Conservation (phyloP, 2,888 invertebrate genomes). For the Diaphora mendica region DNA sequence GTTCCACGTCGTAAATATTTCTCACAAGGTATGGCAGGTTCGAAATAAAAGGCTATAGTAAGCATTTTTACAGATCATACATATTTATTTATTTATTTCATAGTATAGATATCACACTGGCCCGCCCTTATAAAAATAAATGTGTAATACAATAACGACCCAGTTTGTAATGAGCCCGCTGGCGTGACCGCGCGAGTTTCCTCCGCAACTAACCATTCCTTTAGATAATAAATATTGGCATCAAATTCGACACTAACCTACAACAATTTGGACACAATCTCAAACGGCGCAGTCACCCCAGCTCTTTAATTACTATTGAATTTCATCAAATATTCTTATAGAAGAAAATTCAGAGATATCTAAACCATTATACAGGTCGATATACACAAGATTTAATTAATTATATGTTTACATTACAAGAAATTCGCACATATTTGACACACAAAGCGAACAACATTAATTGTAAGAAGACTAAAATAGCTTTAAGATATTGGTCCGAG, state of each 20-base stretch:
- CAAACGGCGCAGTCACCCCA: slow-evolving; percentile 73
- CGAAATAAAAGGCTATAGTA: slow-evolving; percentile 67
- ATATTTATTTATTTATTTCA: slow-evolving; percentile 86
- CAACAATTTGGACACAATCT: slow-evolving; percentile 80
- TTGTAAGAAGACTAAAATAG: slow-evolving; percentile 78
- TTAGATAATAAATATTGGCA: slow-evolving; percentile 75
- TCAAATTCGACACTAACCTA: slow-evolving; percentile 75
- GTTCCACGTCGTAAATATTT: background rate
- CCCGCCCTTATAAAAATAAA: slow-evolving; percentile 87
- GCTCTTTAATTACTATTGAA: slow-evolving; percentile 68
- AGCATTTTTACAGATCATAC: slow-evolving; percentile 86
- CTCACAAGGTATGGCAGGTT: background rate
- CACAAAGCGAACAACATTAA: slow-evolving; percentile 84
- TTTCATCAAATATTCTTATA: slow-evolving; percentile 77
- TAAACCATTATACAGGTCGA: slow-evolving; percentile 86
- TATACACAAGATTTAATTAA: slow-evolving; percentile 82
- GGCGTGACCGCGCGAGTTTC: slow-evolving; percentile 71
- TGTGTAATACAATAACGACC: slow-evolving; percentile 84
- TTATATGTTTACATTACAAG: slow-evolving; percentile 80
- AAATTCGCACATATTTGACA: slow-evolving; percentile 86
- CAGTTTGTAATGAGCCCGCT: slow-evolving; percentile 67
- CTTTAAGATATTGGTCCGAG: slow-evolving; percentile 85
- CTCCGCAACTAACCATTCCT: slow-evolving; percentile 50
- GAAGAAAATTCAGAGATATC: slow-evolving; percentile 80
- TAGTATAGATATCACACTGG: slow-evolving; percentile 87